Evolutionary conservation across 2,888 invertebrate genomes (phyloP), one percentile per base, ranked within the genome.

Genomic region (Vannuccia rotundouncinata): DNA sequence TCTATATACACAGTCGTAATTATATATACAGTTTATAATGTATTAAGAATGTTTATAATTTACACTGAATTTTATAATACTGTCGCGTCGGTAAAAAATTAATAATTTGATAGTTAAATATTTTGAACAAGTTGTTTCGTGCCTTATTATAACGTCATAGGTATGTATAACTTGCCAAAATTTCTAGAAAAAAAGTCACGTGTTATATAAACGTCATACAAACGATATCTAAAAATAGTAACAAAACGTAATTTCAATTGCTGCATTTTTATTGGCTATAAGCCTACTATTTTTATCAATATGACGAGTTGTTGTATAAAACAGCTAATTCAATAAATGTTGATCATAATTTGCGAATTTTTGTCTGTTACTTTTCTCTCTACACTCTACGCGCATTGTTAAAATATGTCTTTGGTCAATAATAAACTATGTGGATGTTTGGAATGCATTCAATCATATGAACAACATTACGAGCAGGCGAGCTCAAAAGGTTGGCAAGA

Each of bases 231-330:
- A 45, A 45, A 45, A 45, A 45, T 45, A 45, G 45, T 45, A 45
- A 45, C 45, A 74, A 28, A 74, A 25, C 80, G 75, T 60, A 74
- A 80, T 66, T 66, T 79, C 78, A 31, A 82, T 80, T 17, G 17
- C 10, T 45, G 45, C 5, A 5, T 45, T 45, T 45, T 17, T 45
- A 45, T 45, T 45, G 45, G 45, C 45, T 45, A 17, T 10, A 10
- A 45, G 45, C 5, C 45, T 45, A 10, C 45, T 45, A 45, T 45
- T 45, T 17, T 17, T 45, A 17, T 5, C 45, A 45, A 45, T 45
- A 10, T 10, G 10, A 17, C 5, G 17, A 5, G 45, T 45, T 5
- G 17, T 10, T 45, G 45, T 45, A 45, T 45, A 45, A 45, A 45
- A 45, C 45, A 45, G 17, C 10, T 10, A 10, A 10, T 45, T 45